Percentiles rank a stretch among this genome's conserved stretches.
phyloP scores from a whole-genome alignment of 2,113 vertebrate species.

The Octodon degus region DNA sequence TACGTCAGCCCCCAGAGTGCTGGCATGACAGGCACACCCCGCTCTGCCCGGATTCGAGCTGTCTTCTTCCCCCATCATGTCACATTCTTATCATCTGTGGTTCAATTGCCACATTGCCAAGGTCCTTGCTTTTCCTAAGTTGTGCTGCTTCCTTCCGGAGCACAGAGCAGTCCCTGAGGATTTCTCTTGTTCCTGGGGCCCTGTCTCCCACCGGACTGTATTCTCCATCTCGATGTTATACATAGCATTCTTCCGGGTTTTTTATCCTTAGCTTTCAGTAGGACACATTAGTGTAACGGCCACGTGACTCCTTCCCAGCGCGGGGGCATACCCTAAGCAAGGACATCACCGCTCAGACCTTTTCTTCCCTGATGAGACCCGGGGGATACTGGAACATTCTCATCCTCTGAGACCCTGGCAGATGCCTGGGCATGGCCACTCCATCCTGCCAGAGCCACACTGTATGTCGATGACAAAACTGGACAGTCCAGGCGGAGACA shows the following conservation, averaged over 20 bases:
- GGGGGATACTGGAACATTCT: neutral
- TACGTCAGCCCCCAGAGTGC: neutral
- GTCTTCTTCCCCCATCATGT: neutral
- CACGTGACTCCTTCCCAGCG: neutral
- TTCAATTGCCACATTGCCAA: neutral
- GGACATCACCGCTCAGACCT: neutral
- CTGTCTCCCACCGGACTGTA: neutral
- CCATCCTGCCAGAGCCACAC: rapidly evolving
- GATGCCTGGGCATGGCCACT: rapidly evolving
- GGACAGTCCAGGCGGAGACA: neutral
- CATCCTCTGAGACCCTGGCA: neutral
- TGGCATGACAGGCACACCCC: neutral
- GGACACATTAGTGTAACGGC: neutral
- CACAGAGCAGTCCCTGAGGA: neutral
- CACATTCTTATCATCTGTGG: neutral
- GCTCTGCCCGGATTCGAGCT: neutral
- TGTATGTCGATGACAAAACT: too few relatives aligned
- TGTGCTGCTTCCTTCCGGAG: neutral
- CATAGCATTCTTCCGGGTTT: neutral
- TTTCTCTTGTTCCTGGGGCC: neutral
- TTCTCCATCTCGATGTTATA: neutral
- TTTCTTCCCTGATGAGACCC: neutral
- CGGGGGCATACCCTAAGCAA: neutral
- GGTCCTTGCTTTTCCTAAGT: neutral
- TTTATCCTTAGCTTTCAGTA: neutral